Percentiles rank a stretch among this genome's conserved stretches.
phyloP scores from a whole-genome alignment of 2,113 vertebrate species.

The Scomber colias region DNA sequence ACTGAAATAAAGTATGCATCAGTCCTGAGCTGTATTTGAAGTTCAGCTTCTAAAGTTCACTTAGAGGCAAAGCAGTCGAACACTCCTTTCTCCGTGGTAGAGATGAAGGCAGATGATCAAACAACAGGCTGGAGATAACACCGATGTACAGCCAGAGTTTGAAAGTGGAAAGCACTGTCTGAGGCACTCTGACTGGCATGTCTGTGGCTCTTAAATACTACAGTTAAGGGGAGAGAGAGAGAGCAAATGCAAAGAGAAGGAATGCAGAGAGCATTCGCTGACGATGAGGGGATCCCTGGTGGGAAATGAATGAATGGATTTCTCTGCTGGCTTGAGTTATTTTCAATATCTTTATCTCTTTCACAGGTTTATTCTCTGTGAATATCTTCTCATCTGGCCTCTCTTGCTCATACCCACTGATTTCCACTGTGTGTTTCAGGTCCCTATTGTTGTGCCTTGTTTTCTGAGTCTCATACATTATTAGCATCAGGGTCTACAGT shows the following conservation, averaged over 20 bases:
- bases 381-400: not conserved
- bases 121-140: not conserved
- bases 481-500: not conserved
- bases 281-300: not conserved
- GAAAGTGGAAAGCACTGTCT: not conserved
- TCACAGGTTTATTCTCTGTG: not conserved
- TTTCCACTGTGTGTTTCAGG: not conserved
- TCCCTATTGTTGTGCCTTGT: not conserved
- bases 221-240: too few relatives aligned
- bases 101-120: slow-evolving; percentile 5
- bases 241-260: not conserved
- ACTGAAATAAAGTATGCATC: not conserved
- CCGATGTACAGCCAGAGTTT: not conserved
- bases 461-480: not conserved
- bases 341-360: not conserved
- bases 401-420: not conserved
- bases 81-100: not conserved
- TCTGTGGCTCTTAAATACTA: too few relatives aligned
- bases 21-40: not conserved
- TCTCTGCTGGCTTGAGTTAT: not conserved
- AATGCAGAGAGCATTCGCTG: not conserved
- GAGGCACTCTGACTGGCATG: not conserved
- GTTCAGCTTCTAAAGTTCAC: too few relatives aligned
- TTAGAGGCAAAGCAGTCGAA: not conserved
- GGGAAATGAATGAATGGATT: slow-evolving; percentile 14